Base-by-base conservation (phyloP, 92 coral and sea anemone species). In the Desmophyllum pertusum region DNA sequence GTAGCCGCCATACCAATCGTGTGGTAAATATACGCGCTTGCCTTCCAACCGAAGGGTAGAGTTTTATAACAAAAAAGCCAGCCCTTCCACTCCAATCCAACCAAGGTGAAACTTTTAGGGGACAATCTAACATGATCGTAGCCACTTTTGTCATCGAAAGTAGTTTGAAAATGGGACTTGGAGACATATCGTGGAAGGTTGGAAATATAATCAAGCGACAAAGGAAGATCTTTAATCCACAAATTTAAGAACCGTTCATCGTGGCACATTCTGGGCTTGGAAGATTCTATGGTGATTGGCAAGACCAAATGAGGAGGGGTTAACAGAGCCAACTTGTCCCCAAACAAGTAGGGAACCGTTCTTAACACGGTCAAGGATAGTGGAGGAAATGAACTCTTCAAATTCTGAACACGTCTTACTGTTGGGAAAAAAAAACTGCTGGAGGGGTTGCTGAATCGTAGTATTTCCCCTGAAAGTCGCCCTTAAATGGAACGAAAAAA, bases 21-120 rank as follows among this genome's bases (percentile, higher is more conserved):
- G 27, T 89, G 92, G 73, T 85, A 89, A 2, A 85, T 30, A 25
- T 73, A 89, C 7, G 86, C 86, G 67, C 86, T 77, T 21, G 85
- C 85, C 40, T 88, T 88, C 89, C 81, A 88, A 8, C 89, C 89
- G 29, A 88, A 88, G 30, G 92, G 92, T 37, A 89, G 30, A 13
- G 89, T 36, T 23, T 63, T 19, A 8, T 62, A 76, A 5, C 36
- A 42, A 53, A 53, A 77, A 55, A 25, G 30, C 82, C 35, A 82
- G 11, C 81, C 89, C 0, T 84, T 81, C 89, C 92, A 84, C n/a
- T 48, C 21, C 10, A 89, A 53, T 25, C 89, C 89, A 53, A 89
- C 82, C 64, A 84, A 85, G 23, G 89, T 89, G 27, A 40, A 59
- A 77, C 83, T 76, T 11, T 73, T 42, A 33, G 33, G 51, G 61